Conservation (phyloP, 2,797 vertebrate genomes). For the Channa striata region DNA sequence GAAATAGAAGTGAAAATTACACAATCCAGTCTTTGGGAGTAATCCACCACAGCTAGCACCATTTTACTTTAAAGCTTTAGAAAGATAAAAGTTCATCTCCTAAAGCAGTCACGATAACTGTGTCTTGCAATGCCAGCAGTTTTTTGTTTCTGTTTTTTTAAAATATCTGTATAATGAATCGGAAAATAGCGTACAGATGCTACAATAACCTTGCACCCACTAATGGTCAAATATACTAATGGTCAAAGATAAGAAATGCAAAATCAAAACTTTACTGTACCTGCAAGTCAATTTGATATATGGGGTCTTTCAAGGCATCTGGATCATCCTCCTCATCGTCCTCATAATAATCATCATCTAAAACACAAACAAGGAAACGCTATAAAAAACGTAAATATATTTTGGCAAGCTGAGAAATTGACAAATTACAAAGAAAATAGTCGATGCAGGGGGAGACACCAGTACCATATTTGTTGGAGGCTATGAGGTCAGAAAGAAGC, state of each 20-base stretch:
- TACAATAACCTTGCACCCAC: no score
- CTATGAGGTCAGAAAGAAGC: conserved; percentile 95
- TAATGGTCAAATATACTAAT: no score
- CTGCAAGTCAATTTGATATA: conserved; percentile 98
- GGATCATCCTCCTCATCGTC: conserved; percentile 97
- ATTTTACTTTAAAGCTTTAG: no score
- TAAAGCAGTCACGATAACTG: no score
- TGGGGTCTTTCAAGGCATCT: conserved; percentile 97
- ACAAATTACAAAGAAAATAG: not conserved
- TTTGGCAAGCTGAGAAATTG: not conserved
- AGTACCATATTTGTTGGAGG: conserved; percentile 96
- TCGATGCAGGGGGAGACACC: not conserved
- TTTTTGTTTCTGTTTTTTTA: no score
- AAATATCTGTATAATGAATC: no score
- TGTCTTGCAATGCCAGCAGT: no score
- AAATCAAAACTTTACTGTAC: conserved; percentile 71
- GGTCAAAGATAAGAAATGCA: not conserved
- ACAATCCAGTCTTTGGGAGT: not conserved
- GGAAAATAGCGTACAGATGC: no score
- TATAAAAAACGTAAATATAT: not conserved
- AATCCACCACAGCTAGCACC: not conserved
- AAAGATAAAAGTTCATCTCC: no score
- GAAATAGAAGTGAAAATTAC: not conserved
- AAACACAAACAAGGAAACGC: conserved; percentile 16
- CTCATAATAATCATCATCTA: conserved; percentile 99